These are phyloP conservation scores for Polyergus mexicanus DNA, from an alignment of 1,140 invertebrate species.

Conservation along the genomic window DNA sequence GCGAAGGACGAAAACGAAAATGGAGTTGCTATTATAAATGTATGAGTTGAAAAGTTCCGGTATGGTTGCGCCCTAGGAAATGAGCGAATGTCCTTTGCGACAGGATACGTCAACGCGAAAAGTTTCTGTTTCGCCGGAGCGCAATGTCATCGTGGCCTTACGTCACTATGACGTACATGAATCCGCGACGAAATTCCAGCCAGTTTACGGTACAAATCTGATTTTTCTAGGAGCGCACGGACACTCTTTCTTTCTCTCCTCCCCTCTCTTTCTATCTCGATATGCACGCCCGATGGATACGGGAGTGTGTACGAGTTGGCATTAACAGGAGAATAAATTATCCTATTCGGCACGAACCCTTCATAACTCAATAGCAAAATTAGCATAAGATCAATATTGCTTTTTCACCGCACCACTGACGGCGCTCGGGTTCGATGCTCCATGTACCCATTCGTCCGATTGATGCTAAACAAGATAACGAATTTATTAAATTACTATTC, in stretches of 20 bases:
- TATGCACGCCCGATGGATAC: constrained; percentile 54
- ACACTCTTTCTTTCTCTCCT: too few species aligned
- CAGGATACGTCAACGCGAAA: constrained; percentile 43
- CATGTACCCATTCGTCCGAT: constrained; percentile 5
- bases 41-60: constrained; percentile 54
- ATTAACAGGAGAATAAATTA: constrained; percentile 81
- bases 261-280: too few species aligned
- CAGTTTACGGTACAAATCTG: constrained; percentile 66
- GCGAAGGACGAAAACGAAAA: constrained; percentile 34
- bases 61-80: constrained; percentile 42
- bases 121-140: constrained; percentile 22
- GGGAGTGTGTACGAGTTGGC: constrained; percentile 70
- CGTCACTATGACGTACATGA: constrained; percentile 36
- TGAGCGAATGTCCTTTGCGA: constrained; percentile 57
- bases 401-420: constrained; percentile 75
- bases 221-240: constrained; percentile 61
- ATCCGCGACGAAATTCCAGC: constrained; percentile 56
- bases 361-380: constrained; percentile 79
- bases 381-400: constrained; percentile 82
- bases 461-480: neutral
- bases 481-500: neutral
- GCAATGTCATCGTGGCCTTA: constrained; percentile 28
- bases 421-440: constrained; percentile 44
- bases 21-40: constrained; percentile 61
- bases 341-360: constrained; percentile 80